Base-by-base conservation (phyloP, 2,113 vertebrate species). In the Cololabis saira region DNA sequence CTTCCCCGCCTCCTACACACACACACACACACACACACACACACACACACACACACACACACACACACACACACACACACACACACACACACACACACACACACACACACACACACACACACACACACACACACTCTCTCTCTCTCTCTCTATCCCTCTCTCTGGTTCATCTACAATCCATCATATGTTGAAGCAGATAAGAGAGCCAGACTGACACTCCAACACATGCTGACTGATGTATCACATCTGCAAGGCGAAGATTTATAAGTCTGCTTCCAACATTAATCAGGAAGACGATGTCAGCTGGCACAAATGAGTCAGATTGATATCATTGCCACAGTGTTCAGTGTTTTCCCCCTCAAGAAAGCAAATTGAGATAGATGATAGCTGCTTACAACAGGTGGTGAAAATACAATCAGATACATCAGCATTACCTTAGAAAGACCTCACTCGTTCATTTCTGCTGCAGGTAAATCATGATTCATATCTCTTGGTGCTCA, bases 351-450 rank as follows among this genome's bases (percentile, higher is more conserved):
- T 12, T 24, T 14, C 22, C 37, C 72, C 69, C 67, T 19, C 11
- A 30, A 52, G 19, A 49, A 19, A 33, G 19, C 51, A 22, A 69
- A 78, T 56, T 67, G 54, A 76, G 68, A 85, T 2, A 1, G 76
- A 82, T 60, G 71, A 54, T 37, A 37, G 33, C 5, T 11, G 41
- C 22, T n/a, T 17, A 24, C 6, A 16, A 49, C 63, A 73, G 74
- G 60, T 62, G 74, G 55, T 12, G n/a, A 49, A 48, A 21, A 30
- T 11, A 7, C 43, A 17, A 33, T 15, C 22, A 12, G 18, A 63
- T 78, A 11, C 2, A 30, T 73, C 64, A 47, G 15, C 7, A 14
- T 75, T 54, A 55, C 17, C 13, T n/a, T 0, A 10, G 48, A n/a
- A 17, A 5, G 27, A n/a, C 48, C 1, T 42, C 3, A 18, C 45